phyloP scores from a whole-genome alignment of 2,113 vertebrate genomes.

The Melanostigma gelatinosum region DNA sequence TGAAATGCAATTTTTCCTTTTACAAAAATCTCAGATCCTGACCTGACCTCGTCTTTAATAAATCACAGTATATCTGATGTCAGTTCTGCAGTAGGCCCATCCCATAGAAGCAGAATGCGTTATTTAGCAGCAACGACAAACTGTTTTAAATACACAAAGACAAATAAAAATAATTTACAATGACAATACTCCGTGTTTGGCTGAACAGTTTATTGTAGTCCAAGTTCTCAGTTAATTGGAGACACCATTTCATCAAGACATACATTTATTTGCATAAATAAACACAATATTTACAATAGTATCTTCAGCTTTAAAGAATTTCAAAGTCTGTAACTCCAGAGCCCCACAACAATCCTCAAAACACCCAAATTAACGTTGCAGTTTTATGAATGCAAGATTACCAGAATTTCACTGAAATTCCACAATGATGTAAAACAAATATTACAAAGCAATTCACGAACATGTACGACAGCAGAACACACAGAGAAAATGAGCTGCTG shows the following conservation, averaged over 20 bases:
- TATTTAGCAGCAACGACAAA: neutral
- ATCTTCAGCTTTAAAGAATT: neutral
- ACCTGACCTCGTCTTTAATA: neutral
- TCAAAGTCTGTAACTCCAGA: neutral
- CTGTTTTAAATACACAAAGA: neutral
- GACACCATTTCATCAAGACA: neutral
- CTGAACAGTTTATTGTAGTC: neutral
- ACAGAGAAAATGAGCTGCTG: slow-evolving; percentile 77
- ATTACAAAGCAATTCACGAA: slow-evolving; percentile 87
- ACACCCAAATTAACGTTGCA: neutral
- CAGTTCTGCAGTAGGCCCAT: neutral
- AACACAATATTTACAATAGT: neutral
- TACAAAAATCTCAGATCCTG: neutral
- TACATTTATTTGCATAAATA: neutral
- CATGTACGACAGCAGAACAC: slow-evolving; percentile 89
- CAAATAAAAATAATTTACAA: neutral
- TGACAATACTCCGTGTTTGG: neutral
- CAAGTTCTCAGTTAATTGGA: slow-evolving; percentile 3
- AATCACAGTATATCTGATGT: neutral
- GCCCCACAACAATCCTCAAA: neutral
- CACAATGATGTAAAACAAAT: slow-evolving; percentile 84
- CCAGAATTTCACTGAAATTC: slow-evolving; percentile 91
- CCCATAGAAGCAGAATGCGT: neutral
- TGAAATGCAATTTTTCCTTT: neutral
- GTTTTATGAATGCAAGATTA: slow-evolving; percentile 55